Evolutionary conservation across 2,888 invertebrate genomes (phyloP), one percentile per base, ranked within the genome.

Genomic region (Acanthococcus lagerstroemiae): DNA sequence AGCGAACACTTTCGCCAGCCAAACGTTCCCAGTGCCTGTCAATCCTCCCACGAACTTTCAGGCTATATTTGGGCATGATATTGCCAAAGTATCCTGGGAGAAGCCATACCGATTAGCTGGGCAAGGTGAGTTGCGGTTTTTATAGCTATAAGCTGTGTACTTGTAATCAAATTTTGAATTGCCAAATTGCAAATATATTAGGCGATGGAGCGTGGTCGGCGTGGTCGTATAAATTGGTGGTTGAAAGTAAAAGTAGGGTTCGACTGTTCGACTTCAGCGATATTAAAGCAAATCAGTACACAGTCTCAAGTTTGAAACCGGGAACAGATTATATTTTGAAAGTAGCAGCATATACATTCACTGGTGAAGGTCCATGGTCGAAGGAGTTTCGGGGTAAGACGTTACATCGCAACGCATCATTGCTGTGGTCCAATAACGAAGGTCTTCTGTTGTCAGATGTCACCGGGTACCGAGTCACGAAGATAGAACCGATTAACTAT

Each of bases 391-490:
- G 81, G 17, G 88, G 88, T 0, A 82, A 81, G 73, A 91, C 87
- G 0, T 76, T 88, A 66, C 80, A 80, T 48, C 67, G 69, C 12
- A 68, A 69, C 66, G 76, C 77, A 30, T 76, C 82, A 0, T 80
- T 88, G 54, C 74, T 87, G 5, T 90, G 89, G 90, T 87, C 88
- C 0, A 84, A 86, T 0, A 81, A 82, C 1, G 85, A 87, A 68
- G 89, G 88, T 1, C 77, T 93, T 0, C 76, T 89, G n/a, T 83
- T 84, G 72, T 88, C 90, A n/a, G 86, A 92, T 73, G 82, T 90
- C 2, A 84, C 88, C 15, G 91, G 90, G 4, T 87, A 87, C 72
- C 83, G 86, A 72, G 80, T 88, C 17, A 82, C 58, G 1, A 67
- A 65, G 37, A 68, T 68, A 24, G 60, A 67, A 52, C 55, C 60